These are phyloP conservation scores for Lamprologus sp. DNA, from an alignment of 2,113 vertebrate species.

Conservation along the genomic window DNA sequence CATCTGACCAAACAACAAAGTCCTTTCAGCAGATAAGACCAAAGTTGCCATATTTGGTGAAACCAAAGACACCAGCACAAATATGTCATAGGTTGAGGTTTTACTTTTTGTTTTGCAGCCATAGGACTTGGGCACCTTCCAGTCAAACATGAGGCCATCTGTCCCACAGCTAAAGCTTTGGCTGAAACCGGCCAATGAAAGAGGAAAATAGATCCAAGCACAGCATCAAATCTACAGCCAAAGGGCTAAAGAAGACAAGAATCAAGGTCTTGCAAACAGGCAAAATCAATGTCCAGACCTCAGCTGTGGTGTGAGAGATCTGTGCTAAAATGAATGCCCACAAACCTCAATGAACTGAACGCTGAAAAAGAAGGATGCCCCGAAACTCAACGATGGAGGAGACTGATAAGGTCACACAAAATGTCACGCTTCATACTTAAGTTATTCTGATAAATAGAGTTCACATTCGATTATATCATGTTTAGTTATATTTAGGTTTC, in stretches of 20 bases:
- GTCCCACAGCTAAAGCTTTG: not conserved
- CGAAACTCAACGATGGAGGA: accelerated
- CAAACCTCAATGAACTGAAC: not conserved
- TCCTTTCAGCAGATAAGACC: not conserved
- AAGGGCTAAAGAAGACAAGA: not conserved
- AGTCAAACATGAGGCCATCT: not conserved
- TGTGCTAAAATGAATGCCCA: not conserved
- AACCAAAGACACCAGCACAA: not conserved
- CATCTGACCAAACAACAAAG: not conserved
- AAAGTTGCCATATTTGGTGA: not conserved
- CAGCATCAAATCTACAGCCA: not conserved
- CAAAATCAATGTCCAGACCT: not conserved
- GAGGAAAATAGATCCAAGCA: not conserved
- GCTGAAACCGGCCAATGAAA: not conserved
- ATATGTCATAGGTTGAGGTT: not conserved
- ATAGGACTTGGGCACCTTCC: not conserved
- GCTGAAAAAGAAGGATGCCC: not conserved
- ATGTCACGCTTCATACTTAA: not conserved
- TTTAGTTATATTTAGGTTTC: not conserved
- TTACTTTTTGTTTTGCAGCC: not conserved
- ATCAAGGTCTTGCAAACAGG: not conserved
- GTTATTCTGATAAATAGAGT: not conserved
- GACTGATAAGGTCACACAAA: not conserved
- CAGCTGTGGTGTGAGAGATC: not conserved
- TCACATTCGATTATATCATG: not conserved